A percentile compares a stretch with the other conserved stretches of the same genome.
phyloP scores from a whole-genome alignment of 2,888 invertebrate genomes.

The Mimachlamys varia region DNA sequence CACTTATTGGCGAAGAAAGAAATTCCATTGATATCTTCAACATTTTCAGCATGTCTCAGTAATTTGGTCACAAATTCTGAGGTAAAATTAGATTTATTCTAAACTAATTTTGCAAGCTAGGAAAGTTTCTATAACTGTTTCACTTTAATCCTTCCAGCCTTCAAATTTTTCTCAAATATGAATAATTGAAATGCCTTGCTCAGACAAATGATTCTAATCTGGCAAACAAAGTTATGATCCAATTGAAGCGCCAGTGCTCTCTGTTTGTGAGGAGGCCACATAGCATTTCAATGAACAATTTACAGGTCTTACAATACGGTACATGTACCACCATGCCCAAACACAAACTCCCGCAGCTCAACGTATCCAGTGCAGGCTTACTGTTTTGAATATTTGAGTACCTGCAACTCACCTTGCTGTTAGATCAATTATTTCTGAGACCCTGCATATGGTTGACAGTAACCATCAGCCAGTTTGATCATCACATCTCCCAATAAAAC shows the following conservation, averaged over 20 bases:
- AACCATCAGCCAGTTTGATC: background rate
- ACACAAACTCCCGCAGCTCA: background rate
- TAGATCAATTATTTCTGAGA: background rate
- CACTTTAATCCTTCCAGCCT: constrained; percentile 31
- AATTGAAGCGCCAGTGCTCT: background rate
- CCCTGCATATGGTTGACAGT: background rate
- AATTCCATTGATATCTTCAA: background rate
- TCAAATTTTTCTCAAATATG: constrained; percentile 34
- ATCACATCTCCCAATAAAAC: background rate
- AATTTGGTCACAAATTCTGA: constrained; percentile 28
- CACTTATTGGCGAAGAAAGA: constrained; percentile 9
- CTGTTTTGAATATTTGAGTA: constrained; percentile 7
- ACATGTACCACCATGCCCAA: background rate
- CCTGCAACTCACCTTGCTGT: background rate
- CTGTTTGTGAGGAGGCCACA: background rate
- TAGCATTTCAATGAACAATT: constrained; percentile 7
- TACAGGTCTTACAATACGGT: background rate
- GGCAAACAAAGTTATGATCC: constrained; percentile 26
- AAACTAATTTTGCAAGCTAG: constrained; percentile 31
- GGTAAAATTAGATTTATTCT: constrained; percentile 34
- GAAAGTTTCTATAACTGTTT: constrained; percentile 24
- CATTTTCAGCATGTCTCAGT: constrained; percentile 13
- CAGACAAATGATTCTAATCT: constrained; percentile 28
- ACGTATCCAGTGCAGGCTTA: background rate
- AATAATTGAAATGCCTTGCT: constrained; percentile 26